Evolutionary conservation across 2,888 invertebrate species (phyloP).

Genomic region (Bibio marci): DNA sequence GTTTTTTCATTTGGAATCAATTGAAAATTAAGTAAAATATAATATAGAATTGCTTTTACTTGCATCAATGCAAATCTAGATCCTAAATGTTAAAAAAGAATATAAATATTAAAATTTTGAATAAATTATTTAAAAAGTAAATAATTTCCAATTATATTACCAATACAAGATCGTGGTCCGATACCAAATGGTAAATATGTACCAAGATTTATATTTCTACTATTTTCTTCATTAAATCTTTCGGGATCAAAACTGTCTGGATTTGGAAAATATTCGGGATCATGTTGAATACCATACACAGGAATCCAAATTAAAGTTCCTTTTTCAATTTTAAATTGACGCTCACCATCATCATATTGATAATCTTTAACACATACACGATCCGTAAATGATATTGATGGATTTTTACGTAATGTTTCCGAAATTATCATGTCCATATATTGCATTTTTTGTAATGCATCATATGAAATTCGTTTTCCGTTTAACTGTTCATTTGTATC

Average conservation of each 20-base stretch:
- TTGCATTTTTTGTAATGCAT: conserved; percentile 34
- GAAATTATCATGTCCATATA: conserved; percentile 45
- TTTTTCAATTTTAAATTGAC: conserved; percentile 16
- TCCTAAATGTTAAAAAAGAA: conserved; percentile 1
- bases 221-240: conserved; percentile 39
- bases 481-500: conserved; percentile 22
- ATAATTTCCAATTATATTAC: too few relatives aligned
- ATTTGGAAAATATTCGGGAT: conserved; percentile 34
- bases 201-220: conserved; percentile 28
- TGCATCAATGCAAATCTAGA: conserved; percentile 9
- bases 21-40: conserved; percentile 5
- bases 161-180: conserved; percentile 10
- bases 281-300: conserved; percentile 30
- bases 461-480: conserved; percentile 32
- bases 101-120: too few relatives aligned
- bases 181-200: conserved; percentile 35
- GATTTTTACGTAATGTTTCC: conserved; percentile 33
- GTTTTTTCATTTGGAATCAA: conserved; percentile 5
- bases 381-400: conserved; percentile 28
- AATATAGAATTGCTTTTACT: conserved; percentile 7
- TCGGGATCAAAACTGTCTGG: conserved; percentile 40
- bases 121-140: too few relatives aligned
- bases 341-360: conserved; percentile 19
- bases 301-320: conserved; percentile 24
- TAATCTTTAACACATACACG: conserved; percentile 34